phyloP scores from a whole-genome alignment of 2,888 invertebrate genomes.

The Poecilobothrus nobilitatus region DNA sequence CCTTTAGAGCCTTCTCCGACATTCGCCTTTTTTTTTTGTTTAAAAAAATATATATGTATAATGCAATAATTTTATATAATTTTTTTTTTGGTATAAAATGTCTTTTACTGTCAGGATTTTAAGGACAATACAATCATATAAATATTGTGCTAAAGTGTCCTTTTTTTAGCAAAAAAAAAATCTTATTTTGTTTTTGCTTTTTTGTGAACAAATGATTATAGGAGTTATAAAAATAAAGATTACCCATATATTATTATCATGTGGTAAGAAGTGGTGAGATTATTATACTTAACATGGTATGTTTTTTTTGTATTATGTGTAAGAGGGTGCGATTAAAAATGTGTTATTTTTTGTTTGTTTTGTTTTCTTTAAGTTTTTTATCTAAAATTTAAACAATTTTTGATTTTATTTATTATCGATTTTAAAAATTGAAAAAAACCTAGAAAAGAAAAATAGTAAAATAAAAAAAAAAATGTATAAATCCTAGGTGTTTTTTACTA shows the following conservation, averaged over 20 bases:
- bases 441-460: too few species aligned
- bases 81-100: background rate
- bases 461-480: too few species aligned
- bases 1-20: slow-evolving; percentile 6
- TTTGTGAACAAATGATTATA: background rate
- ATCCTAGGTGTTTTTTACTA: too few species aligned
- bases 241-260: slow-evolving; percentile 3
- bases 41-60: background rate
- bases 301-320: background rate
- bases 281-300: background rate
- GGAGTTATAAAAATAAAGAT: background rate
- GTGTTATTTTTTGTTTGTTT: too few species aligned
- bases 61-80: background rate
- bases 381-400: too few species aligned
- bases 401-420: too few species aligned
- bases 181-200: background rate
- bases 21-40: background rate
- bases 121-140: background rate
- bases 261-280: background rate
- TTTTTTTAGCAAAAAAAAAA: slow-evolving; percentile 3
- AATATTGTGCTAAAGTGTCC: background rate
- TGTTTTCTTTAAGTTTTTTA: too few species aligned
- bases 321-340: background rate
- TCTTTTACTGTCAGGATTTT: background rate
- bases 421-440: too few species aligned